Evolutionary conservation across 37 sponge, comb jelly and placozoan genomes (phyloP), one percentile per base, ranked within the genome.

Genomic region (Cliona cf. orientalis): DNA sequence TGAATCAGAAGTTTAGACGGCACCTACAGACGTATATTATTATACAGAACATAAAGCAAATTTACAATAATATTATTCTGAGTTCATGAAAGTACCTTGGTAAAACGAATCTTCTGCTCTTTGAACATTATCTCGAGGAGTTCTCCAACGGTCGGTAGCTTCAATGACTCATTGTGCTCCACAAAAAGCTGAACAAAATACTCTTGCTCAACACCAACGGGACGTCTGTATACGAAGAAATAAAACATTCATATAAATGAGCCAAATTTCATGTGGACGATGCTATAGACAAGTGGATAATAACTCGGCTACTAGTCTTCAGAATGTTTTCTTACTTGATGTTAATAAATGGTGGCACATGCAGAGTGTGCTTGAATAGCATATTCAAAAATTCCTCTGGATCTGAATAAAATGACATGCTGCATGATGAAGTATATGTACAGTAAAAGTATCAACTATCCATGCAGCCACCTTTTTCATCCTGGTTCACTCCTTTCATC

Each of bases 331-430:
- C 81, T n/a, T 60, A 82, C 87, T 55, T 80, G 81, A 87, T 87
- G 7, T 74, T 36, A 62, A 62, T 21, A 9, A 28, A 25, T 62
- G 23, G 31, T 62, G 64, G 31, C 31, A 25, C n/a, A 7, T 62
- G 31, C 6, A 28, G 7, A 70, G 43, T 70, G 42, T 97, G 86
- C 25, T 91, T 88, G 63, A 93, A 90, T 1, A 98, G 60, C 83
- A 94, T 57, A 63, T 93, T 98, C 44, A 98, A 89, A 56, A 98
- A 95, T 72, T 95, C 99, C 82, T 98, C 99, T 42, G 99, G 99
- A 88, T 97, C 97, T 93, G 71, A n/a, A n/a, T n/a, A n/a, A n/a
- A n/a, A n/a, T n/a, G n/a, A n/a, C n/a, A n/a, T n/a, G n/a, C n/a
- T n/a, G n/a, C 55, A 49, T 49, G 11, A 49, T 67, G 7, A 22